Base-by-base conservation (phyloP, 2,113 vertebrate genomes). In the Lampris incognitus region DNA sequence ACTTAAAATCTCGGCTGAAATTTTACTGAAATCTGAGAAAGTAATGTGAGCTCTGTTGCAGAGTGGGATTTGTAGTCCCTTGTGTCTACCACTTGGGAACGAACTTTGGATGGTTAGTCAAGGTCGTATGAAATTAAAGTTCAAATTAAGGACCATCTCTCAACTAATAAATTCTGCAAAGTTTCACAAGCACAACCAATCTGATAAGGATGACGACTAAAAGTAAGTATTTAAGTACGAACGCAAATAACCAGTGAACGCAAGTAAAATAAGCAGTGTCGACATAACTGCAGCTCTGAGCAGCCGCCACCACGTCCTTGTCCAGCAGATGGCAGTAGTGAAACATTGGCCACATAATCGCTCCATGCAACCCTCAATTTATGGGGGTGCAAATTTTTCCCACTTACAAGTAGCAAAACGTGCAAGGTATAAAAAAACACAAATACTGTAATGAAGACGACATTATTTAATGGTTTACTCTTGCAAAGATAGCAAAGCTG, bases 281-380 rank as follows among this genome's bases (percentile, higher is more conserved):
- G 24, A 24, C 24, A 24, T 24, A 24, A 24, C 24, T 24, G 24
- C 24, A 24, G 4, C n/a, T 24, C n/a, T 62, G 8, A 62, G 51
- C 50, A 62, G 48, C 69, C 75, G 81, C 83, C 69, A 11, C 51
- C 67, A 2, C 39, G 3, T 58, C 72, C 82, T 61, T 7, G 6
- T 66, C 91, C 92, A 92, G 81, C 72, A 92, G 92, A 73, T 69
- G 90, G 4, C 87, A 71, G 51, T 69, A 62, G 51, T 78, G 74
- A 9, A 86, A 83, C 88, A 81, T 9, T 55, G 61, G 50, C 11
- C 54, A 36, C 44, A 1, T 11, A 55, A 42, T 36, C 13, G 42
- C 36, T 49, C 63, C 5, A 70, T 52, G 5, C 10, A 57, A 49
- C 51, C n/a, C 51, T n/a, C 24, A 7, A 13, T 10, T 24, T 44